Conservation (phyloP, 2,113 vertebrate genomes). For the Corvus hawaiiensis region DNA sequence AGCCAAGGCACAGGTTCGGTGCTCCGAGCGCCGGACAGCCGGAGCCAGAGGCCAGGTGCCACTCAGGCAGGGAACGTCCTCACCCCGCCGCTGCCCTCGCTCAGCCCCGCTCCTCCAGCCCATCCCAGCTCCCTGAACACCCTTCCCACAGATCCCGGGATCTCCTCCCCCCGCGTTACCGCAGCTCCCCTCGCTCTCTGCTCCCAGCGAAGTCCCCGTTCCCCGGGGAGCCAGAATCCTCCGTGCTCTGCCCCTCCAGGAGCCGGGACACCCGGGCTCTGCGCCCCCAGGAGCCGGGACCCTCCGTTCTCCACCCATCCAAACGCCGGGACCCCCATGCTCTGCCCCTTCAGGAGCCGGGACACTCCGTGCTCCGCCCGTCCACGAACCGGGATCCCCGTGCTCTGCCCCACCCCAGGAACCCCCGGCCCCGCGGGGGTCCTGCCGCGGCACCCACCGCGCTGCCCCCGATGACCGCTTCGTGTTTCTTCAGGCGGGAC, state of each 20-base stretch:
- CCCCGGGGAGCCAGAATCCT: not conserved
- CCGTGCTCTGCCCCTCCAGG: too few relatives aligned
- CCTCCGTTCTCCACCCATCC: too few relatives aligned
- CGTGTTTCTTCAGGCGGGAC: slow-evolving; percentile 88
- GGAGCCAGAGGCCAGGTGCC: not conserved
- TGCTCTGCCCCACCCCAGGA: too few relatives aligned
- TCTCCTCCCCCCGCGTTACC: accelerated
- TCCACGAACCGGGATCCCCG: not conserved
- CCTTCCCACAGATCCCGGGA: accelerated
- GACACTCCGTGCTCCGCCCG: too few relatives aligned
- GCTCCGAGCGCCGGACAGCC: not conserved
- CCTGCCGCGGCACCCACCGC: slow-evolving; percentile 36
- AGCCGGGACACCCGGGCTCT: not conserved
- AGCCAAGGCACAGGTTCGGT: not conserved
- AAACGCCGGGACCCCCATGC: too few relatives aligned
- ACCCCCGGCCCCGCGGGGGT: not conserved
- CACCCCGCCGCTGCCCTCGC: not conserved
- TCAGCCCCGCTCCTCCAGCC: not conserved
- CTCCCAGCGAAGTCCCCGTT: too few relatives aligned
- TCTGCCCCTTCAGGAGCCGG: too few relatives aligned
- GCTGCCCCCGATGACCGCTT: slow-evolving; percentile 72
- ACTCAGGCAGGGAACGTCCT: accelerated
- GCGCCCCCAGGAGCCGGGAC: accelerated
- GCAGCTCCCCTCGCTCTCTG: not conserved
- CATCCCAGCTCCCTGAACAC: not conserved